Evolutionary conservation across 2,113 vertebrate species (phyloP).

Genomic region (Leucopsar rothschildi): DNA sequence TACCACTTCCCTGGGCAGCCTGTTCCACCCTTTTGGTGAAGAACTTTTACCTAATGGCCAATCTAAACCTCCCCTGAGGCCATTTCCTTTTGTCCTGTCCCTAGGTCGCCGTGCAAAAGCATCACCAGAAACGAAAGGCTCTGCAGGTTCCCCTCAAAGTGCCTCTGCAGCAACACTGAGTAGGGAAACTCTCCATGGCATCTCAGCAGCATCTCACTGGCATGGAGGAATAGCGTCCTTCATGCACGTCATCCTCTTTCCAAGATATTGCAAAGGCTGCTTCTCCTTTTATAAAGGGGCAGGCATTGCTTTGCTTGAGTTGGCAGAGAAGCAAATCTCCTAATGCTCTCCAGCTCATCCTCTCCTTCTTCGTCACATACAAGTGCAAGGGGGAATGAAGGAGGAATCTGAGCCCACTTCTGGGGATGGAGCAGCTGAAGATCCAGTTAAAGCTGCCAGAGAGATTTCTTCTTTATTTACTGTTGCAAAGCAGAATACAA

Average conservation of each 20-base stretch:
- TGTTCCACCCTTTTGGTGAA: background rate
- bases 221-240: background rate
- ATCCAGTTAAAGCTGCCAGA: background rate
- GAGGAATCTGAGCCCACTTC: background rate
- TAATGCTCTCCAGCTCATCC: background rate
- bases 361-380: background rate
- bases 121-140: background rate
- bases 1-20: background rate
- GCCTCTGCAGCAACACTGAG: background rate
- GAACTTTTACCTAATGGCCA: background rate
- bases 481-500: background rate
- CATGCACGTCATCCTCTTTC: accelerated
- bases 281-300: background rate
- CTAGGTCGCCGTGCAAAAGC: background rate
- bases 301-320: background rate
- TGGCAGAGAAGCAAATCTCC: background rate
- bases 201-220: background rate
- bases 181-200: accelerated
- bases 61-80: background rate
- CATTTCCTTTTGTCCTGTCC: background rate
- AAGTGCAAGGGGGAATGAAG: background rate
- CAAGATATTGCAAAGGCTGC: background rate
- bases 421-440: background rate
- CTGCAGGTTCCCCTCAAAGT: background rate
- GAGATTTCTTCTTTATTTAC: background rate